Evolutionary conservation across 2,888 invertebrate genomes (phyloP).

Genomic region (Mesorhabditis spiculigera): DNA sequence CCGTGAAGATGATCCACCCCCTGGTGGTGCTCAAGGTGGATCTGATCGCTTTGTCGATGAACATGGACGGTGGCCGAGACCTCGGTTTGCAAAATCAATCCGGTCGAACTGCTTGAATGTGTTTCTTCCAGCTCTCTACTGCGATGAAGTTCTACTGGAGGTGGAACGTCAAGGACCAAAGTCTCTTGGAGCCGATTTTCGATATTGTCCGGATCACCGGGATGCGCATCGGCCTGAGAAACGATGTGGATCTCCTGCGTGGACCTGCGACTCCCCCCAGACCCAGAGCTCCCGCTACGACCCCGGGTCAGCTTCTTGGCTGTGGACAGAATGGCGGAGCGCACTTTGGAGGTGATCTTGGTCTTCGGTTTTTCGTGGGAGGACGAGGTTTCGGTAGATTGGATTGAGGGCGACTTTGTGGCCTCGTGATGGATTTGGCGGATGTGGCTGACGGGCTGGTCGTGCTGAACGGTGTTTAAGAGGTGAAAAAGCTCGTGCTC

Average conservation of each 20-base stretch:
- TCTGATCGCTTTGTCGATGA: background rate
- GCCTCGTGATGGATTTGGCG: too few species aligned
- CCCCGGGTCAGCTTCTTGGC: too few species aligned
- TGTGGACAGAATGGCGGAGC: too few species aligned
- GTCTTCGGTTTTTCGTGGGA: background rate
- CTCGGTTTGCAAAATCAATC: background rate
- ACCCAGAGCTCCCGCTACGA: background rate
- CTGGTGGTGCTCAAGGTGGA: background rate
- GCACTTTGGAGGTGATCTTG: background rate
- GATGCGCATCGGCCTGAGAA: background rate
- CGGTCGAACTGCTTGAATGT: background rate
- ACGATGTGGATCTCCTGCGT: constrained; percentile 6
- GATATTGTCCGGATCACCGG: background rate
- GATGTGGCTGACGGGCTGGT: too few species aligned
- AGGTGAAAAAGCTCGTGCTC: too few species aligned
- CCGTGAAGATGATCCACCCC: background rate
- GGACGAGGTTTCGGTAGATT: too few species aligned
- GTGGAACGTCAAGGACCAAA: background rate
- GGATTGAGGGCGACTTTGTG: too few species aligned
- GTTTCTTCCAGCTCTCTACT: background rate
- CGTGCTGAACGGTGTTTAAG: too few species aligned
- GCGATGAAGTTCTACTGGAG: background rate
- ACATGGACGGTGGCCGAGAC: background rate
- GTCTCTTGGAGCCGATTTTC: background rate
- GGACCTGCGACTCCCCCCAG: background rate